A percentile compares a stretch with the other conserved stretches of the same genome.
Conservation (phyloP, 2,888 invertebrate species). For the Nezara viridula region DNA sequence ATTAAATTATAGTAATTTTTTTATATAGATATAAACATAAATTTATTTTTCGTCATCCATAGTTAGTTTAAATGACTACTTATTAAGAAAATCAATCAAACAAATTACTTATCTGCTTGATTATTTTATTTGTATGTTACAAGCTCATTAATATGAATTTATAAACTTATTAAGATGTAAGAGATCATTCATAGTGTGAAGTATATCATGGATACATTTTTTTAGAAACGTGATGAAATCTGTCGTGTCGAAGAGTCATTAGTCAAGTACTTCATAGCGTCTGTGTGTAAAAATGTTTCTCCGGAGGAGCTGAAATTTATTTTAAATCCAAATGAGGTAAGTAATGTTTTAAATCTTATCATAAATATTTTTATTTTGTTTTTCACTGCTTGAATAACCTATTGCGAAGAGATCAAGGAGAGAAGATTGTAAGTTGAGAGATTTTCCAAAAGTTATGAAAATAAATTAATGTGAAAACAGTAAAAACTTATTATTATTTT, state of each 20-base stretch:
- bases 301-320: constrained; percentile 71
- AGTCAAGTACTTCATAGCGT: constrained; percentile 77
- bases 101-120: not conserved
- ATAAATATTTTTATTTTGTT: not conserved
- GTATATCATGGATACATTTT: no score
- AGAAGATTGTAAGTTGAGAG: no score
- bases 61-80: not conserved
- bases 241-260: constrained; percentile 76
- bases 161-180: no score
- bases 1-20: no score
- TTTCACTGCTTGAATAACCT: not conserved
- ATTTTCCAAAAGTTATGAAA: no score
- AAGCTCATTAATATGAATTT: not conserved
- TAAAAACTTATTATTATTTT: no score
- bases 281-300: constrained; percentile 74
- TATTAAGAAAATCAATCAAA: not conserved
- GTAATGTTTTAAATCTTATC: not conserved
- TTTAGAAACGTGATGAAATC: constrained; percentile 71
- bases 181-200: no score
- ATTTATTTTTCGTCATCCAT: no score
- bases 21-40: no score
- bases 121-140: not conserved
- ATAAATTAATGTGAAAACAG: no score
- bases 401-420: not conserved
- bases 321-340: constrained; percentile 79